Evolutionary conservation across 1,140 invertebrate species (phyloP).

Genomic region (Ridgeia piscesae): DNA sequence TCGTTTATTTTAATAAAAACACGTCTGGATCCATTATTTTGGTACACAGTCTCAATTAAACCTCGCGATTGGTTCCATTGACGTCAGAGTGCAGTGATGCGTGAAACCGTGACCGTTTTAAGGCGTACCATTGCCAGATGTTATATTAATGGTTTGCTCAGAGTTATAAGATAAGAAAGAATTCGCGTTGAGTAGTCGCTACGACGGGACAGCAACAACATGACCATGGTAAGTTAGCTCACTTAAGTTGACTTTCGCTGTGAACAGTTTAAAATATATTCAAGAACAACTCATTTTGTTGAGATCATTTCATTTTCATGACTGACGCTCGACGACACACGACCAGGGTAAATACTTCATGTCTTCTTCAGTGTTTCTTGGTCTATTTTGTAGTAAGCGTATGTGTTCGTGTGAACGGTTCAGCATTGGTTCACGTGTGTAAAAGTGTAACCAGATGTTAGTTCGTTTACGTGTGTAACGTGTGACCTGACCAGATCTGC

Average conservation of each 20-base stretch:
- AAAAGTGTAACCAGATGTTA: too few relatives aligned
- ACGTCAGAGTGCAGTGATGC: background rate
- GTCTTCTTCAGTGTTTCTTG: background rate
- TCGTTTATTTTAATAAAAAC: too few relatives aligned
- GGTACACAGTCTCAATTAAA: too few relatives aligned
- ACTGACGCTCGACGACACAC: background rate
- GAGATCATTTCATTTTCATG: background rate
- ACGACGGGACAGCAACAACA: background rate
- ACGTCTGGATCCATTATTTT: too few relatives aligned
- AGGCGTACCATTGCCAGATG: too few relatives aligned
- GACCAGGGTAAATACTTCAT: background rate
- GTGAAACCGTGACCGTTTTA: background rate
- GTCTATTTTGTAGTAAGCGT: background rate
- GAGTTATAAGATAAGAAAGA: background rate
- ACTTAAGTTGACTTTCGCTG: background rate
- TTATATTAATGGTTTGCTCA: background rate
- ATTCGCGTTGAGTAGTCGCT: background rate
- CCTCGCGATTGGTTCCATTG: background rate
- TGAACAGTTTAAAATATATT: background rate
- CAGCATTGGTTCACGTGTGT: too few relatives aligned
- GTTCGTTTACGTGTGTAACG: too few relatives aligned
- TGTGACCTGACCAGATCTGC: too few relatives aligned
- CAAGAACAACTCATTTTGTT: background rate
- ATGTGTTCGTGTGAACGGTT: background rate
- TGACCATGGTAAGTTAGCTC: background rate